Percentiles rank a stretch among this genome's conserved stretches.
These are phyloP conservation scores for Athene noctua DNA, from an alignment of 2,113 vertebrate species.

Conservation along the genomic window DNA sequence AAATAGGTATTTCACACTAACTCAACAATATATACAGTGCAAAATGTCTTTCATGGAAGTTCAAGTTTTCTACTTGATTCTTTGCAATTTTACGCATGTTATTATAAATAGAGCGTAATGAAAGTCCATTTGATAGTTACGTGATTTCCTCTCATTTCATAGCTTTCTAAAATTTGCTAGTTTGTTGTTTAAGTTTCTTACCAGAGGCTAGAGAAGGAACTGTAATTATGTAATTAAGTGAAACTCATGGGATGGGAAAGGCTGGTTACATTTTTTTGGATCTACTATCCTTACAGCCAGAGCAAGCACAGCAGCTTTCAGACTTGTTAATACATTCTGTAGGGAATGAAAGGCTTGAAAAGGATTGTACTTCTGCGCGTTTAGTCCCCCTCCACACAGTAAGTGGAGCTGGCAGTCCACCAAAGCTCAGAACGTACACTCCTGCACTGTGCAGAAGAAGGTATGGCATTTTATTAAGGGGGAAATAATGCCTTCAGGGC, in stretches of 20 bases:
- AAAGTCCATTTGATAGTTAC: conserved; percentile 62
- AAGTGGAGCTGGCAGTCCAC: not conserved
- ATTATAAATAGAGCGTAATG: conserved; percentile 70
- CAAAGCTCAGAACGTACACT: not conserved
- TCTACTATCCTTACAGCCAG: not conserved
- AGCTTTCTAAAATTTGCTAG: conserved; percentile 55
- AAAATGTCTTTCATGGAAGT: conserved; percentile 61
- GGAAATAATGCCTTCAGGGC: not conserved
- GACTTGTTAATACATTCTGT: not conserved
- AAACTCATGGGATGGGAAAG: not conserved
- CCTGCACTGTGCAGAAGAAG: not conserved
- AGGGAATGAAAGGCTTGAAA: not conserved
- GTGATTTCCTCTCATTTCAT: conserved; percentile 64
- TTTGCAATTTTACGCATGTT: conserved; percentile 50
- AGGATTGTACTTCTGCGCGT: not conserved
- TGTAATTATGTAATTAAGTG: conserved; percentile 16
- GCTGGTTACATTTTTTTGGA: not conserved
- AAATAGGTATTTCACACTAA: conserved; percentile 70
- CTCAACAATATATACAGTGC: conserved; percentile 23
- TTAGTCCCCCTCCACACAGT: not conserved
- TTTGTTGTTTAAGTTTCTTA: conserved; percentile 61
- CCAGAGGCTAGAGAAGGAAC: conserved; percentile 9
- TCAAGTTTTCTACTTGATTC: conserved; percentile 39
- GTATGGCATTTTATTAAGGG: not conserved
- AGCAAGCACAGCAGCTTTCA: not conserved